A percentile compares a stretch with the other conserved stretches of the same genome.
These are phyloP conservation scores for Aphaenogaster floridana DNA, from an alignment of 1,140 invertebrate species.

Conservation along the genomic window DNA sequence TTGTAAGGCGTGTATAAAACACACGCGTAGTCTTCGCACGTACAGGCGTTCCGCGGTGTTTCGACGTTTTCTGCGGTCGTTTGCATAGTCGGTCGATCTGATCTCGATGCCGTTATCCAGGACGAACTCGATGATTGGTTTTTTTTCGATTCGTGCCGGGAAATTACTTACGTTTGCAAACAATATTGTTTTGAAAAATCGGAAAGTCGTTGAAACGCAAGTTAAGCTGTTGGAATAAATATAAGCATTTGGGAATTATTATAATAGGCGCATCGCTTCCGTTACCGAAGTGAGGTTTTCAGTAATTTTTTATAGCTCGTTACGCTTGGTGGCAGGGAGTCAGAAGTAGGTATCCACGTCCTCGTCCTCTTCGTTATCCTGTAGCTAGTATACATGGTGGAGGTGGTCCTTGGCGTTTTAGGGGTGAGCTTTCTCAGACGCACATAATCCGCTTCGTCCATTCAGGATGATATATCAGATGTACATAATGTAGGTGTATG, in stretches of 20 bases:
- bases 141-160: neutral
- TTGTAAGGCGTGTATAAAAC: conserved; percentile 17
- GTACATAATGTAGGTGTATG: neutral
- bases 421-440: conserved; percentile 81
- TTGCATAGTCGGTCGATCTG: conserved; percentile 27
- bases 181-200: neutral
- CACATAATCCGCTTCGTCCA: conserved; percentile 74
- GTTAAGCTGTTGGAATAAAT: neutral
- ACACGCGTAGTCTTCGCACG: conserved; percentile 24
- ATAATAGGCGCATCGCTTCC: conserved; percentile 1
- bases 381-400: conserved; percentile 80
- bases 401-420: conserved; percentile 80
- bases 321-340: conserved; percentile 82
- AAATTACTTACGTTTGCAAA: neutral
- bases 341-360: conserved; percentile 77
- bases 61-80: conserved; percentile 35
- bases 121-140: neutral
- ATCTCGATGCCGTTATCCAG: conserved; percentile 62
- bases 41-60: conserved; percentile 19
- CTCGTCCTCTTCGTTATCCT: conserved; percentile 78
- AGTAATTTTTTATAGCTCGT: conserved; percentile 83
- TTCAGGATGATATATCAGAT: conserved; percentile 57
- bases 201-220: neutral
- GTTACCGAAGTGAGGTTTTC: conserved; percentile 54
- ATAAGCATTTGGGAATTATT: neutral